Conservation (phyloP, 2,113 vertebrate genomes). For the Clarias batrachus region DNA sequence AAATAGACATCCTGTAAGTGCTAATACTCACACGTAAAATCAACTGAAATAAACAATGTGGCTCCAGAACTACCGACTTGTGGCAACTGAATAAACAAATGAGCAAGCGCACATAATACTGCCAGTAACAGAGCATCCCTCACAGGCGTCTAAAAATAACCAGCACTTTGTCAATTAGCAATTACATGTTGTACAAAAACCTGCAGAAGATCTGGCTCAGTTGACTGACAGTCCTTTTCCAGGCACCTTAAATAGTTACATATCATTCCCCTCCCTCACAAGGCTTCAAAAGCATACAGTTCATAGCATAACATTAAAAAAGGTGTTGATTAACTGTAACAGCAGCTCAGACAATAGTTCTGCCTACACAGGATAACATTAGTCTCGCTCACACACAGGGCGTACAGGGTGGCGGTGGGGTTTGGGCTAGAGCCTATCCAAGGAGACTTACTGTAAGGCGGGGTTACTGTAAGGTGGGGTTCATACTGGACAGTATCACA, state of each 20-base stretch:
- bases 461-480: too few species aligned
- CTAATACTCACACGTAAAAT: background rate
- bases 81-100: background rate
- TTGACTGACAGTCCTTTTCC: background rate
- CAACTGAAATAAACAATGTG: background rate
- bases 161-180: background rate
- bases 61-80: background rate
- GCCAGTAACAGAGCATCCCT: conserved; percentile 2
- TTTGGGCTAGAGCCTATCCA: too few species aligned
- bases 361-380: background rate
- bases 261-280: background rate
- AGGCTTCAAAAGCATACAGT: background rate
- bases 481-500: too few species aligned
- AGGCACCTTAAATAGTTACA: background rate
- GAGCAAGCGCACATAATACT: too few species aligned
- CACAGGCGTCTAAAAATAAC: background rate
- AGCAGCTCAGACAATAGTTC: background rate
- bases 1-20: background rate
- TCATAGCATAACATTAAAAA: background rate
- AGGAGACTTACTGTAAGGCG: too few species aligned
- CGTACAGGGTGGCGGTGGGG: too few species aligned
- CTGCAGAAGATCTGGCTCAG: background rate
- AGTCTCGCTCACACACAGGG: too few species aligned
- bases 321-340: background rate
- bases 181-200: background rate